A percentile compares a stretch with the other conserved stretches of the same genome.
These are phyloP conservation scores for Spheniscus humboldti DNA, from an alignment of 2,797 vertebrate genomes.

Conservation along the genomic window DNA sequence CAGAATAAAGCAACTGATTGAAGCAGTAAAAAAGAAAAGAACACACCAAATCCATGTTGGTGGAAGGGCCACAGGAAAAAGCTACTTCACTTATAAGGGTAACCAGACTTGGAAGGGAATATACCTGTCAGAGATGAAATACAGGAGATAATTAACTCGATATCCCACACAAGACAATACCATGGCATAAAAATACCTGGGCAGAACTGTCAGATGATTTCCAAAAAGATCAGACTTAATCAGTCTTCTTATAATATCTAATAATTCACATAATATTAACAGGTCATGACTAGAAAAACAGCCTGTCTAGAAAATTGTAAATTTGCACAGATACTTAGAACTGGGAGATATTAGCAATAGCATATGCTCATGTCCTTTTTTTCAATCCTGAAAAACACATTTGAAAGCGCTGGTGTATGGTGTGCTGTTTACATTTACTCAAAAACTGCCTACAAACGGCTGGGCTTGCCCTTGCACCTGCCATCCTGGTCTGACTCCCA, in stretches of 20 bases:
- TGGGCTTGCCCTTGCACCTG: background rate
- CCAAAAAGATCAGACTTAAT: background rate
- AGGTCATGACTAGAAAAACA: background rate
- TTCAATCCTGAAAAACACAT: background rate
- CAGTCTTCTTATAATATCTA: background rate
- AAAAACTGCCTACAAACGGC: background rate
- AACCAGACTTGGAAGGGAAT: background rate
- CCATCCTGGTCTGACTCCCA: accelerated
- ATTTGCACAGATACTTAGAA: background rate
- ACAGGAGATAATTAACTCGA: background rate
- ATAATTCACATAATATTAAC: background rate
- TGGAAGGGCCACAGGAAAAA: background rate
- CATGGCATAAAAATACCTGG: background rate
- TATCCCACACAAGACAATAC: background rate
- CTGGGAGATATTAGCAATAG: background rate
- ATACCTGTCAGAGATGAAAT: background rate
- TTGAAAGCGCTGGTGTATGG: background rate
- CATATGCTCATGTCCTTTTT: accelerated
- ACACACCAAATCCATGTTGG: background rate
- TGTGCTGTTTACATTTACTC: background rate
- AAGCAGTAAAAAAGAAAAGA: slow-evolving; percentile 28
- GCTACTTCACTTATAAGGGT: background rate
- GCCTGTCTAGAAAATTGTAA: background rate
- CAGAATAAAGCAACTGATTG: slow-evolving; percentile 31
- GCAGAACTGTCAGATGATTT: background rate